Percentiles rank a stretch among this genome's conserved stretches.
These are phyloP conservation scores for Cyaniris semiargus DNA, from an alignment of 2,888 invertebrate species.

Conservation along the genomic window DNA sequence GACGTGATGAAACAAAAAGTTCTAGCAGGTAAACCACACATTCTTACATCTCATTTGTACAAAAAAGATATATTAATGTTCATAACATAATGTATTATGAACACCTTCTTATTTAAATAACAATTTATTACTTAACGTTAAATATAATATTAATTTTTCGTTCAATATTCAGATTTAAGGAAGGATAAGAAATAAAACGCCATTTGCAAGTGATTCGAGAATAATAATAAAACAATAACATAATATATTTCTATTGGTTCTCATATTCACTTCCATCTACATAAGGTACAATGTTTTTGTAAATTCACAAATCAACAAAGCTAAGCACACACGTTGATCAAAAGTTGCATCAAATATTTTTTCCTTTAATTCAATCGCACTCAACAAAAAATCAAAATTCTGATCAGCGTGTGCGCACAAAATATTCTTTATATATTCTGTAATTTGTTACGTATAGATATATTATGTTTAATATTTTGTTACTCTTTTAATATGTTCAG, in stretches of 20 bases:
- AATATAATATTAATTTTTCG: neutral
- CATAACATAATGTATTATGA: too few species aligned
- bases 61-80: too few species aligned
- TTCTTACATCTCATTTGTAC: too few species aligned
- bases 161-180: neutral
- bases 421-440: conserved; percentile 61
- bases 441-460: conserved; percentile 43
- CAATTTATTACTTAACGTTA: too few species aligned
- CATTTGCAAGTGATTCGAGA: conserved; percentile 78
- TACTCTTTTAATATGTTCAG: conserved; percentile 70
- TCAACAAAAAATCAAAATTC: conserved; percentile 41
- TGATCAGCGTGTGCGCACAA: conserved; percentile 59
- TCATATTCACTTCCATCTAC: conserved; percentile 69
- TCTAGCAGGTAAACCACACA: too few species aligned
- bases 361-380: conserved; percentile 33
- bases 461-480: conserved; percentile 73
- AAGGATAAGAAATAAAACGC: conserved; percentile 64
- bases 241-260: conserved; percentile 77
- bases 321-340: conserved; percentile 53
- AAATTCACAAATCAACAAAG: conserved; percentile 75
- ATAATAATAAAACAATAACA: conserved; percentile 79
- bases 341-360: conserved; percentile 42
- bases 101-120: too few species aligned
- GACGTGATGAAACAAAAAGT: too few species aligned
- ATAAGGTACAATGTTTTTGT: conserved; percentile 75